phyloP scores from a whole-genome alignment of 2,113 vertebrate species.

The Hypocryptadius cinnamomeus region DNA sequence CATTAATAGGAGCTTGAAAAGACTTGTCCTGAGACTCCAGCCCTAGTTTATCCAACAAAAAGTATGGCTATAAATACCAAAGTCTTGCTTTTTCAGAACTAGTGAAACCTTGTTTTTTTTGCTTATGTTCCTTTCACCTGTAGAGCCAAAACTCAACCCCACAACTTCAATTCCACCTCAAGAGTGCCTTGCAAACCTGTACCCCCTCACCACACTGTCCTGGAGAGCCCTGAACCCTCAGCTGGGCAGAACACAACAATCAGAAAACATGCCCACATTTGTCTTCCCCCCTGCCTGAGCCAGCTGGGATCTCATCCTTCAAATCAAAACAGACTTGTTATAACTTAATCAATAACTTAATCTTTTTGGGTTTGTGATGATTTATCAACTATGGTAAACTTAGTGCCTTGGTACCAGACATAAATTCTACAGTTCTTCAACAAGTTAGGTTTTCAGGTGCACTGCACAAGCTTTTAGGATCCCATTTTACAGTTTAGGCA shows the following conservation, averaged over 20 bases:
- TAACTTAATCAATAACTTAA: background rate
- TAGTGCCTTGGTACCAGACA: background rate
- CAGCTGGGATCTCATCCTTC: background rate
- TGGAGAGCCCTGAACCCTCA: background rate
- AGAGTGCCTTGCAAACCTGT: rapidly evolving
- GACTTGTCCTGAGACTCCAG: background rate
- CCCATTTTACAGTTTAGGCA: background rate
- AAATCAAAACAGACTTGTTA: background rate
- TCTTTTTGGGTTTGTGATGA: background rate
- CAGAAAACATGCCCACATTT: background rate
- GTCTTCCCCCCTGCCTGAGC: background rate
- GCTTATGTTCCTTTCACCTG: background rate
- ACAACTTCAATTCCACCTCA: background rate
- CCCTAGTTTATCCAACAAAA: background rate
- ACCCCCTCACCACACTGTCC: background rate
- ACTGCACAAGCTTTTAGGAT: background rate
- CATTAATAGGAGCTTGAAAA: background rate
- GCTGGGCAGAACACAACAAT: background rate
- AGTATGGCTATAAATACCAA: background rate
- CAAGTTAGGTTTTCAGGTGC: background rate
- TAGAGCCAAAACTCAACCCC: background rate
- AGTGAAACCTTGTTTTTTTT: background rate
- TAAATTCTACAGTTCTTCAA: background rate
- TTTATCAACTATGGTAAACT: background rate
- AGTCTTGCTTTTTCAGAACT: background rate